Conservation (phyloP, 2,113 vertebrate species). For the human (Homo sapiens) region DNA sequence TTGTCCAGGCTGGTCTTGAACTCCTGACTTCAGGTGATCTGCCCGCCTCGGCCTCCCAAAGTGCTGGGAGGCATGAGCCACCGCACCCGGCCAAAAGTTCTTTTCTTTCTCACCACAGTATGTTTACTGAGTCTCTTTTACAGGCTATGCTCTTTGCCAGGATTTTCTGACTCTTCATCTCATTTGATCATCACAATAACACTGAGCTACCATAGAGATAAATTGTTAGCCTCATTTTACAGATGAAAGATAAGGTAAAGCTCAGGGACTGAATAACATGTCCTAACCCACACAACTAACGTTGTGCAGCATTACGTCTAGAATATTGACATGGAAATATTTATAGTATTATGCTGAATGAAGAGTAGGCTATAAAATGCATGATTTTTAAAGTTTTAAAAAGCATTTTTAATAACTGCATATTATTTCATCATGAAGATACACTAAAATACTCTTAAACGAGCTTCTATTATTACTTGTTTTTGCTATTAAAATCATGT, state of each 20-base stretch:
- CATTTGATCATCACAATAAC: neutral
- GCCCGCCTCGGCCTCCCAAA: no score
- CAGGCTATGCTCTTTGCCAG: neutral
- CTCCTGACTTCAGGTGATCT: no score
- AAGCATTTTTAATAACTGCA: neutral
- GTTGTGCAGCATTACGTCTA: neutral
- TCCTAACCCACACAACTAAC: neutral
- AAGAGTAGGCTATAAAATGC: neutral
- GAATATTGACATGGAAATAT: neutral
- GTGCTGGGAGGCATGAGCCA: no score
- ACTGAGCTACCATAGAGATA: neutral
- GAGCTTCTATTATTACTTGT: neutral
- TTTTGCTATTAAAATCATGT: neutral
- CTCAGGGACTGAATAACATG: neutral
- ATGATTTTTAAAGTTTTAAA: neutral
- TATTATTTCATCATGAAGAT: conserved; percentile 13
- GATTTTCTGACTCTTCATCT: neutral
- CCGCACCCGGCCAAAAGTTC: no score
- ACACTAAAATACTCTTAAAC: neutral
- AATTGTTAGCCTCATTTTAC: no score
- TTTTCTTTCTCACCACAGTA: neutral
- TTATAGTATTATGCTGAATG: neutral
- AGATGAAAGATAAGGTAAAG: neutral
- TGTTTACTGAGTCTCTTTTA: neutral
- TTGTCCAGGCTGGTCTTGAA: no score